Evolutionary conservation across 2,113 vertebrate genomes (phyloP), one percentile per base, ranked within the genome.

Genomic region (Macquaria ambigua): DNA sequence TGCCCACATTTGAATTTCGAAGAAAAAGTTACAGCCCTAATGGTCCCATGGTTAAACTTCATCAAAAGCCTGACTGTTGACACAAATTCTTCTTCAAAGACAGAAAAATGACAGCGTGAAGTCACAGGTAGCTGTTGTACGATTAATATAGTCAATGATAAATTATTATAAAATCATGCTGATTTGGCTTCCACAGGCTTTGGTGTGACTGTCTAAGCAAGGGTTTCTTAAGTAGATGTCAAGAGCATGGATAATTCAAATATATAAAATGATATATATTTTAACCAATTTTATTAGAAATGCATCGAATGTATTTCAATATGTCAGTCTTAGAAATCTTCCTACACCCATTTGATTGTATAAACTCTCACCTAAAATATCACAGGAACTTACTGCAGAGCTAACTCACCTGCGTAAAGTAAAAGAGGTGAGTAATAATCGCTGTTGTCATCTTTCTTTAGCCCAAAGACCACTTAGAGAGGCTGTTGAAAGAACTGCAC

Each of bases 401-500:
- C 20, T 28, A 53, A 53, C 48, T 64, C 56, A 56, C 39, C 63
- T 70, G 70, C 16, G 64, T 31, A 25, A 0, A 69, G 8, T 28
- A 21, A 61, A 69, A 46, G 34, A 41, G 20, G 8, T 59, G 69
- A 20, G 52, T 28, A 43, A 37, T 41, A 43, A 53, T 34, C 11
- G 2, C 50, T 34, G 59, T 53, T 10, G 31, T 56, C 59, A 25
- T 75, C 20, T 43, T 28, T 23, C 31, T 34, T 61, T 18, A 62
- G 25, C 37, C 50, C 23, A 15, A n/a, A n/a, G 64, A 46, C 14
- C 39, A 37, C 3, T 34, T n/a, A 15, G 55, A 68, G 74, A 77
- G 18, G 50, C 69, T 53, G 59, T 23, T 68, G 55, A 67, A 69
- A 74, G 8, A 71, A 50, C 34, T 16, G 34, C 74, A 77, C 66